Evolutionary conservation across 2,888 invertebrate species (phyloP), one percentile per base, ranked within the genome.

Genomic region (Zygogramma bicolorata): DNA sequence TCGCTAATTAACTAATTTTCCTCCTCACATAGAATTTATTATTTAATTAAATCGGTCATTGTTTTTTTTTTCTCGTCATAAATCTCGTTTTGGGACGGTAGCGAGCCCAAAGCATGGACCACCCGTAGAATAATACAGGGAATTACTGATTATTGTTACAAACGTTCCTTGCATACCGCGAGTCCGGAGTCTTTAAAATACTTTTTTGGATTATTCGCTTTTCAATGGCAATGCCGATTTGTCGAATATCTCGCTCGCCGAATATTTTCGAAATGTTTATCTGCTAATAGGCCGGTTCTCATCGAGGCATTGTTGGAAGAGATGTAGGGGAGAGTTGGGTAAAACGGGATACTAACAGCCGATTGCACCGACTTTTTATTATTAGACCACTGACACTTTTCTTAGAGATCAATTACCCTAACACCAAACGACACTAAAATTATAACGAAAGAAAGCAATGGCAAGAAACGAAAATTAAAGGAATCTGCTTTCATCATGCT

Each of bases 81-180:
- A 73, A 74, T 74, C 70, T 74, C 63, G 67, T 74, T 72, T 74
- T 63, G 67, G 60, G 53, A 25, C 25, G 27, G 53, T 53, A 25
- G 25, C 53, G n/a, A 53, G 25, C 53, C 27, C n/a, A 53, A 53
- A 53, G 53, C 53, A 53, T 57, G 68, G 81, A 81, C 82, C 82
- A 82, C 82, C 82, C 81, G 76, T 77, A 78, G 77, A 77, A 71
- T 73, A 76, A 75, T 79, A 81, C 77, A 77, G 77, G 77, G 80
- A 81, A 81, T 79, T 76, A 75, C 76, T 81, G 79, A 81, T 82
- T 80, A 80, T 80, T 78, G 74, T 70, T 70, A 77, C 77, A 80
- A 77, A 80, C 79, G 79, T 81, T 80, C 80, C 63, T 71, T 61
- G 73, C 68, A 81, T 81, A 74, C 74, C 74, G 68, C 72, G 62